Percentiles rank a stretch among this genome's conserved stretches.
Evolutionary conservation across 2,888 invertebrate species (phyloP).

Genomic region (Spilosoma lubricipeda): DNA sequence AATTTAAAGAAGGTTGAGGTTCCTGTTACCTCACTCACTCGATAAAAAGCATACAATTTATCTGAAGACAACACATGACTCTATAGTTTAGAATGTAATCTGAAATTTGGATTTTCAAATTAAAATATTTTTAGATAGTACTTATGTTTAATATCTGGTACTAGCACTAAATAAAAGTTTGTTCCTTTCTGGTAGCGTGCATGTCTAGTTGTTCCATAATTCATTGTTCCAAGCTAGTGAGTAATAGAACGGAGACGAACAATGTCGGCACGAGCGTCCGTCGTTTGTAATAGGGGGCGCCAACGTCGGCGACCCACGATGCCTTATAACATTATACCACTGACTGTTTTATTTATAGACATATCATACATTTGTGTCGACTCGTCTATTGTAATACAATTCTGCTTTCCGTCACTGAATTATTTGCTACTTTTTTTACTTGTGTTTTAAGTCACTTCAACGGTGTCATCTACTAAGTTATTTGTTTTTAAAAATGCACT

Average conservation of each 20-base stretch:
- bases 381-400: background rate
- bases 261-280: conserved; percentile 22
- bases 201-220: conserved; percentile 27
- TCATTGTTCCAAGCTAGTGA: conserved; percentile 17
- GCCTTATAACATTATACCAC: background rate
- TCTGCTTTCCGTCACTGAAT: background rate
- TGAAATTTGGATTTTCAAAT: too few species aligned
- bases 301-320: conserved; percentile 1
- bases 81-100: background rate
- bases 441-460: background rate
- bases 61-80: background rate
- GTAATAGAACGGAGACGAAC: conserved; percentile 7
- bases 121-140: too few species aligned
- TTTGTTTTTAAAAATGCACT: background rate
- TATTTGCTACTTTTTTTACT: background rate
- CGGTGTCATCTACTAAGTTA: background rate
- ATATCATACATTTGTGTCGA: background rate
- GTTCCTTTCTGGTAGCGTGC: background rate
- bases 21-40: too few species aligned
- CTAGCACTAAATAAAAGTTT: too few species aligned
- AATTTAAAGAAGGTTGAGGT: too few species aligned
- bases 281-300: conserved; percentile 19
- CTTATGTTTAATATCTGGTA: too few species aligned
- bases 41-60: background rate
- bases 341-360: conserved; percentile 11